Percentiles rank a stretch among this genome's conserved stretches.
These are phyloP conservation scores for Patagioenas fasciata DNA, from an alignment of 2,113 vertebrate genomes.

Conservation along the genomic window DNA sequence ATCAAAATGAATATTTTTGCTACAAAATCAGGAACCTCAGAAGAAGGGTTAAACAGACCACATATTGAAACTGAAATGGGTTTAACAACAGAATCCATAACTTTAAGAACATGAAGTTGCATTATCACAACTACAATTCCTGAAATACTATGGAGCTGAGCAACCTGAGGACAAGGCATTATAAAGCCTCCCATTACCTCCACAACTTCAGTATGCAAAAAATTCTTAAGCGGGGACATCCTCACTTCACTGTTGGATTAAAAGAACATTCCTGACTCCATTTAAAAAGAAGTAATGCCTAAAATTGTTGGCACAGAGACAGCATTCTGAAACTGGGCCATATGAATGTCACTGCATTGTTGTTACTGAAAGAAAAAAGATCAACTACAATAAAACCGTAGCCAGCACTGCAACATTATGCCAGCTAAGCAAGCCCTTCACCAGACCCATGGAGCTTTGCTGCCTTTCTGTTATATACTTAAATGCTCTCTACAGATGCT, in stretches of 20 bases:
- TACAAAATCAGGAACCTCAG: not conserved
- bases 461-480: not conserved
- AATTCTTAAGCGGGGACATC: constrained; percentile 35
- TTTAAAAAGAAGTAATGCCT: constrained; percentile 73
- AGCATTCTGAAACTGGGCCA: constrained; percentile 79
- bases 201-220: constrained; percentile 28
- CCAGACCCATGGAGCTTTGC: constrained; percentile 7
- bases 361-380: constrained; percentile 78
- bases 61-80: not conserved
- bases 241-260: constrained; percentile 61
- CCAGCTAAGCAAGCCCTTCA: constrained; percentile 72
- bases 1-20: not conserved
- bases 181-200: not conserved
- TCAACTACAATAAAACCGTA: constrained; percentile 76
- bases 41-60: not conserved
- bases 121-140: not conserved
- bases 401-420: constrained; percentile 69
- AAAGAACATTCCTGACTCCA: constrained; percentile 70
- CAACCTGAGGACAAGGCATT: not conserved
- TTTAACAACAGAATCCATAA: not conserved
- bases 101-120: not conserved
- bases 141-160: not conserved
- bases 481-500: not conserved
- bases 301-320: constrained; percentile 72
- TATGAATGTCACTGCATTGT: constrained; percentile 83